phyloP scores from a whole-genome alignment of 2,113 vertebrate genomes.

The Bombycilla garrulus region DNA sequence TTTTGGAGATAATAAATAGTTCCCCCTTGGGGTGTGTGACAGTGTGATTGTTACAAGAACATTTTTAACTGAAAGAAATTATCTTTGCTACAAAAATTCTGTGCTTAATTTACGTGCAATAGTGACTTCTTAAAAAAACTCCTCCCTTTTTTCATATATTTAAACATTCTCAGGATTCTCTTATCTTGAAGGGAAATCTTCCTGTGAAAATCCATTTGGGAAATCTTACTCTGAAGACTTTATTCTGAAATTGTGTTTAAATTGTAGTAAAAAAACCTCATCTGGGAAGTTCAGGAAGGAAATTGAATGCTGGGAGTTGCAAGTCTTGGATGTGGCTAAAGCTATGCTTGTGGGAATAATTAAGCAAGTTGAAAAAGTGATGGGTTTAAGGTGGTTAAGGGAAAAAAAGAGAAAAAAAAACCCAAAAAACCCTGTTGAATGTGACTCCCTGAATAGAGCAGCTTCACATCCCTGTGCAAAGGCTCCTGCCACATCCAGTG shows the following conservation, averaged over 20 bases:
- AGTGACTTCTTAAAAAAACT: not conserved
- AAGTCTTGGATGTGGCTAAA: not conserved
- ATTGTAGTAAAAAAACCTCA: not conserved
- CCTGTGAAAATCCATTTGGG: not conserved
- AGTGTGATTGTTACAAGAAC: not conserved
- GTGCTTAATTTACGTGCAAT: not conserved
- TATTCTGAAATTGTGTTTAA: not conserved
- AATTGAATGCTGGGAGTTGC: not conserved
- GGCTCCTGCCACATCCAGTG: not conserved
- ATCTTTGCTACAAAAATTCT: not conserved
- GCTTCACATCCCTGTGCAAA: not conserved
- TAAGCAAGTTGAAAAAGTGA: not conserved
- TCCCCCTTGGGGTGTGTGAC: not conserved
- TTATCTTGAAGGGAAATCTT: not conserved
- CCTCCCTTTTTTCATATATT: not conserved
- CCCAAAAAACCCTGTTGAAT: rapidly evolving
- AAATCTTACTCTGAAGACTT: not conserved
- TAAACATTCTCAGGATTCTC: not conserved
- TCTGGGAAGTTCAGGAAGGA: not conserved
- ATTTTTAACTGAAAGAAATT: not conserved
- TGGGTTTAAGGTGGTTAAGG: not conserved
- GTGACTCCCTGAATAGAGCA: not conserved
- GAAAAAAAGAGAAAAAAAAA: not conserved
- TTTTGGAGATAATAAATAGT: not conserved
- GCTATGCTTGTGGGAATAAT: not conserved